phyloP scores from a whole-genome alignment of 30 jellyfish, hydroid and myxozoan genomes.

The Pelagia noctiluca region DNA sequence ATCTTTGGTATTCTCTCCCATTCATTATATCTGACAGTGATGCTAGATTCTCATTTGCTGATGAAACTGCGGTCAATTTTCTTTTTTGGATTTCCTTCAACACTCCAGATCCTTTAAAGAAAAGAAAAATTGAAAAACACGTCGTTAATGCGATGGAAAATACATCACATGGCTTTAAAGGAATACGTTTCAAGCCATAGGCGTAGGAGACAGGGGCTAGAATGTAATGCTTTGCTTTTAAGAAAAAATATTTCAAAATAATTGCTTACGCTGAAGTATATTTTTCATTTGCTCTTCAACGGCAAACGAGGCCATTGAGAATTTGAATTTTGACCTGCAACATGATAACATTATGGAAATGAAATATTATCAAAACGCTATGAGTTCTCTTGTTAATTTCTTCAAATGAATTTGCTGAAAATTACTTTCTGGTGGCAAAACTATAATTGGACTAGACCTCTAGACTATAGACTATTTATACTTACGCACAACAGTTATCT shows the following conservation, averaged over 20 bases:
- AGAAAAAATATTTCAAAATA: not conserved
- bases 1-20: not conserved
- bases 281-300: not conserved
- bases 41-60: not conserved
- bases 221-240: not conserved
- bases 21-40: not conserved
- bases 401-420: no score
- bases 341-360: no score
- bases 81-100: not conserved
- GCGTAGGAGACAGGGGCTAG: not conserved
- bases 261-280: not conserved
- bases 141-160: no score
- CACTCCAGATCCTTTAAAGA: not conserved
- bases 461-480: no score
- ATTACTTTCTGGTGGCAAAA: no score
- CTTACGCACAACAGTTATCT: no score
- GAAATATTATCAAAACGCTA: no score
- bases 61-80: not conserved
- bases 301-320: not conserved
- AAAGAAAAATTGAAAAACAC: not conserved
- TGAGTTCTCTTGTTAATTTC: no score
- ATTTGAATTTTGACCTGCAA: not conserved
- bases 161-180: not conserved
- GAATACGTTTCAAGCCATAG: not conserved
- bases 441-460: no score